Evolutionary conservation across 2,888 invertebrate genomes (phyloP).

Genomic region (Conchocele bisecta): DNA sequence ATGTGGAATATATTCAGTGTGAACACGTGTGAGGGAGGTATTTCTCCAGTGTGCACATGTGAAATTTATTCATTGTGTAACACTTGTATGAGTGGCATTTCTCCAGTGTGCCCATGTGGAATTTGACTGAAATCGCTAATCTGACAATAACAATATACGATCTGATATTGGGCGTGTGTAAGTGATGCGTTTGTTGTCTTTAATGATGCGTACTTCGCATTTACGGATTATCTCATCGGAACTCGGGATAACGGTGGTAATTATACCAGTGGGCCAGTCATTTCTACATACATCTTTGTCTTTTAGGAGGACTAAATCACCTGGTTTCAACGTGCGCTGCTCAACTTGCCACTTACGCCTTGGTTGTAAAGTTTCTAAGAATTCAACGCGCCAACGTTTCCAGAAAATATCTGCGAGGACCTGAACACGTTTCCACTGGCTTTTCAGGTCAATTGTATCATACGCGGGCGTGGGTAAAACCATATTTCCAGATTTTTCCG

Average conservation of each 20-base stretch:
- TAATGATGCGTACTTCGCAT: conserved; percentile 13
- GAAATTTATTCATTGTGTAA: too few species aligned
- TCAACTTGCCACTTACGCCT: conserved; percentile 18
- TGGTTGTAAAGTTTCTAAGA: conserved; percentile 14
- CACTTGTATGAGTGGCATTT: too few species aligned
- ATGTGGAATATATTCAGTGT: too few species aligned
- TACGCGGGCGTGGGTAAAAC: neutral
- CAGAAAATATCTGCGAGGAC: conserved; percentile 26
- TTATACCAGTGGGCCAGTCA: conserved; percentile 18
- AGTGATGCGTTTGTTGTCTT: neutral
- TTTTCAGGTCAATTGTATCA: conserved; percentile 6
- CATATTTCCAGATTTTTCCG: neutral
- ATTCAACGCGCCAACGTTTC: conserved; percentile 19
- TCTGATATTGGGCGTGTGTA: too few species aligned
- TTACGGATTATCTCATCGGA: conserved; percentile 18
- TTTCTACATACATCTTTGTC: conserved; percentile 6
- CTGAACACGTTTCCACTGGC: conserved; percentile 31
- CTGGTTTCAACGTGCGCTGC: conserved; percentile 5
- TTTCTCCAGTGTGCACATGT: too few species aligned
- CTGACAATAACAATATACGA: too few species aligned
- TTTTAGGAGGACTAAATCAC: conserved; percentile 27
- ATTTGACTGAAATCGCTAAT: too few species aligned
- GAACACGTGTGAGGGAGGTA: too few species aligned
- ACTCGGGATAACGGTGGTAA: conserved; percentile 11
- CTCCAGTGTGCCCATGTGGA: too few species aligned